Conservation (phyloP, 2,113 vertebrate genomes). For the Myotis lucifugus region DNA sequence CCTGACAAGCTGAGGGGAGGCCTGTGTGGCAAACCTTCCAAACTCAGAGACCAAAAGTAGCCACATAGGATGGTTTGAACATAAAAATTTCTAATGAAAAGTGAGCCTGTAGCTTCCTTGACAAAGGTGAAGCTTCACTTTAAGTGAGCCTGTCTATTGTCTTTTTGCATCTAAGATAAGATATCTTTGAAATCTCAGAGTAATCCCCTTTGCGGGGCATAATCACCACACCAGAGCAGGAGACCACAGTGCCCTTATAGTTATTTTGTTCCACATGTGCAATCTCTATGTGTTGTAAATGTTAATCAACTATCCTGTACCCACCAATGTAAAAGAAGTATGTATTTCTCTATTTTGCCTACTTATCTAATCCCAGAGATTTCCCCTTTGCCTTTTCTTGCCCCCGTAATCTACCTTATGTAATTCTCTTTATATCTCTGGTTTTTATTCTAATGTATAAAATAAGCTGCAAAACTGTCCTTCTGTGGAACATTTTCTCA, state of each 20-base stretch:
- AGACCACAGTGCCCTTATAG: background rate
- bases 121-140: background rate
- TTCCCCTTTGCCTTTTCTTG: background rate
- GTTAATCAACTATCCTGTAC: background rate
- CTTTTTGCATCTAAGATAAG: background rate
- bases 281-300: background rate
- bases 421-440: background rate
- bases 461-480: background rate
- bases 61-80: background rate
- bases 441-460: background rate
- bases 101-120: background rate
- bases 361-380: background rate
- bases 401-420: background rate
- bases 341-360: background rate
- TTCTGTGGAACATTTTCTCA: background rate
- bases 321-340: background rate
- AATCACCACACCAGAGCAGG: background rate
- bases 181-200: background rate
- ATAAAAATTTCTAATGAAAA: background rate
- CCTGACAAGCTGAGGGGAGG: background rate
- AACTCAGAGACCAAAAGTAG: background rate
- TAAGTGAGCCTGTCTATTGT: background rate
- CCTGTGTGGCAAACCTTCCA: background rate
- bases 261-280: background rate
- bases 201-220: background rate